A percentile compares a stretch with the other conserved stretches of the same genome.
Conservation (phyloP, 2,113 vertebrate species). For the Chrysochloris asiatica region DNA sequence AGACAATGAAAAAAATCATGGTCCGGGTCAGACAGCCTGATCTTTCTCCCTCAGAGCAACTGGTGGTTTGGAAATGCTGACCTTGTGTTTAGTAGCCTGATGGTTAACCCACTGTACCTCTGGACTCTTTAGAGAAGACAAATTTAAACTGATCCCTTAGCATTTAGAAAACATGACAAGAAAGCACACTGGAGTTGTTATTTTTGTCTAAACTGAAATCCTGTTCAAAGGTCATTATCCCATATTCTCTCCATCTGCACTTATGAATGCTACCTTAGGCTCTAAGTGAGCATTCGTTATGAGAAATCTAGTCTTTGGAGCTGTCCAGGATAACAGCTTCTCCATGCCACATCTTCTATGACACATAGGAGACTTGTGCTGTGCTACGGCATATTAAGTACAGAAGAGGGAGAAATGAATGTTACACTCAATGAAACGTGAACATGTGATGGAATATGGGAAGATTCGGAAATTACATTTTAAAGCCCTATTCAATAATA, state of each 20-base stretch:
- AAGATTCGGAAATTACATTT: neutral
- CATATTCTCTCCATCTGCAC: neutral
- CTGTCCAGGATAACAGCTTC: slow-evolving; percentile 6
- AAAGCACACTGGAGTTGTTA: neutral
- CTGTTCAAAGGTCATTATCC: neutral
- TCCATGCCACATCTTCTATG: neutral
- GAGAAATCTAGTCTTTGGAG: neutral
- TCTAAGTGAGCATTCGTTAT: slow-evolving; percentile 17
- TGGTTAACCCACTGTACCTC: too few species aligned
- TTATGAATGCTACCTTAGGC: neutral
- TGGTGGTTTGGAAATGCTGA: too few species aligned
- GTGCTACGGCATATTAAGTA: neutral
- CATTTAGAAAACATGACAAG: slow-evolving; percentile 23
- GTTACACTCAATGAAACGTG: neutral
- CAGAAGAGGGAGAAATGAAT: neutral
- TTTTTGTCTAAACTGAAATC: neutral
- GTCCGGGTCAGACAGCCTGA: too few species aligned
- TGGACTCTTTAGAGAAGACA: neutral
- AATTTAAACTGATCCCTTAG: slow-evolving; percentile 1
- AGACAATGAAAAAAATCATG: too few species aligned
- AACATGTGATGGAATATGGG: neutral
- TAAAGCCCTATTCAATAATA: slow-evolving; percentile 20
- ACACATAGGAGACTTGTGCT: neutral
- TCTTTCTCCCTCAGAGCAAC: too few species aligned
- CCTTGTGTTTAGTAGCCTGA: too few species aligned